A percentile compares a stretch with the other conserved stretches of the same genome.
Evolutionary conservation across 2,797 vertebrate genomes (phyloP).

Genomic region (Diceros bicornis): DNA sequence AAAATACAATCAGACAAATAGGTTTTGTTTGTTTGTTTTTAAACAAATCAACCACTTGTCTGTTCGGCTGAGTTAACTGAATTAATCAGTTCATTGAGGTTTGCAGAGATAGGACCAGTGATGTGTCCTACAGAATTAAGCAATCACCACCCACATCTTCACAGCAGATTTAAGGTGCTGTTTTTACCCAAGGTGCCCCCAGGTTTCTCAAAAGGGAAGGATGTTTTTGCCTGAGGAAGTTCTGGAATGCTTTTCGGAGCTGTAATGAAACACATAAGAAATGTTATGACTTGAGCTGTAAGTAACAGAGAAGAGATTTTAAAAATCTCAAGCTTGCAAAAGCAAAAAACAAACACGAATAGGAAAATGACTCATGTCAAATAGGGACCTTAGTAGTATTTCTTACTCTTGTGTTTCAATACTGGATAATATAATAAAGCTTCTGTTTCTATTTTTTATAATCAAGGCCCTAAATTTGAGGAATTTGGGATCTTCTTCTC

Average conservation of each 20-base stretch:
- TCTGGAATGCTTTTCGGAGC: slow-evolving; percentile 82
- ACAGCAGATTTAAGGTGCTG: slow-evolving; percentile 13
- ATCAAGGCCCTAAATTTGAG: not conserved
- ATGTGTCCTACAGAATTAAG: not conserved
- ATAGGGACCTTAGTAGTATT: not conserved
- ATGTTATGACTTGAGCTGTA: slow-evolving; percentile 5
- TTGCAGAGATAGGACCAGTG: not conserved
- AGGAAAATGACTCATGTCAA: not conserved
- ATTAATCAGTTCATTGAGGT: not conserved
- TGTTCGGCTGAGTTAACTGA: not conserved
- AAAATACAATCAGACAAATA: slow-evolving; percentile 19
- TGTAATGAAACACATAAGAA: slow-evolving; percentile 78
- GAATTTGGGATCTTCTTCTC: not conserved
- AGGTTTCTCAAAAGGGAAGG: slow-evolving; percentile 73
- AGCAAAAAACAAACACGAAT: slow-evolving; percentile 39
- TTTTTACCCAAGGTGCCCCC: slow-evolving; percentile 78
- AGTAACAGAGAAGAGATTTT: slow-evolving; percentile 36
- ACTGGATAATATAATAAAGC: not conserved
- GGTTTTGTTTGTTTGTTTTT: not conserved
- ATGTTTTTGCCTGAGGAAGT: slow-evolving; percentile 82
- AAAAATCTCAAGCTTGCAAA: slow-evolving; percentile 20
- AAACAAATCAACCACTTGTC: not conserved
- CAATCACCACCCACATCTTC: not conserved
- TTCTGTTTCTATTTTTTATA: not conserved
- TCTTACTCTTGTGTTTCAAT: slow-evolving; percentile 25